phyloP scores from a whole-genome alignment of 2,797 vertebrate genomes.

The Pantherophis vulpinus region DNA sequence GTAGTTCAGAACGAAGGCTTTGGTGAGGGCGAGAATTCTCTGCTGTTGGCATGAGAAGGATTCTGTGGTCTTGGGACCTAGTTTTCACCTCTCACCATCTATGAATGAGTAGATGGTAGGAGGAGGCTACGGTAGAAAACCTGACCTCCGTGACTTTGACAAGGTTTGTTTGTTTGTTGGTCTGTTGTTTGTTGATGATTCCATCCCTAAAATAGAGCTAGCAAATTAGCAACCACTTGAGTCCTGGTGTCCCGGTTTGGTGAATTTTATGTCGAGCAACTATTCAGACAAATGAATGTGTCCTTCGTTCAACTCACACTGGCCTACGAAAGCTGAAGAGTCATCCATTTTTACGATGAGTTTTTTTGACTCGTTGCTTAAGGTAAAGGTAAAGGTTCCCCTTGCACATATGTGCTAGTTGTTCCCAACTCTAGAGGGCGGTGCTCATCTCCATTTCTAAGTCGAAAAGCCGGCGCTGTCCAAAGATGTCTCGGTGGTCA shows the following conservation, averaged over 20 bases:
- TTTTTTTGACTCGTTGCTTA: not conserved
- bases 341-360: not conserved
- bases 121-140: not conserved
- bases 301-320: not conserved
- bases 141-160: not conserved
- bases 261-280: not conserved
- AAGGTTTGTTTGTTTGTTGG: not conserved
- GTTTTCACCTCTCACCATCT: not conserved
- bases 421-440: no score
- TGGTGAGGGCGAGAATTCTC: not conserved
- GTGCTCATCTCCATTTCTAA: no score
- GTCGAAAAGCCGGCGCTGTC: no score
- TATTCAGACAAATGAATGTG: not conserved
- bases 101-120: not conserved
- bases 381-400: no score
- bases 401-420: no score
- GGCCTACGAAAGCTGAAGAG: not conserved
- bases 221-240: not conserved
- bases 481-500: no score
- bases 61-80: not conserved
- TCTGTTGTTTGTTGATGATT: not conserved
- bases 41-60: accelerated
- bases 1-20: slow-evolving; percentile 7
- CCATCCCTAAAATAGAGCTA: not conserved
- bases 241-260: not conserved